Percentiles rank a stretch among this genome's conserved stretches.
phyloP scores from a whole-genome alignment of 2,797 vertebrate species.

The Sylvia borin region DNA sequence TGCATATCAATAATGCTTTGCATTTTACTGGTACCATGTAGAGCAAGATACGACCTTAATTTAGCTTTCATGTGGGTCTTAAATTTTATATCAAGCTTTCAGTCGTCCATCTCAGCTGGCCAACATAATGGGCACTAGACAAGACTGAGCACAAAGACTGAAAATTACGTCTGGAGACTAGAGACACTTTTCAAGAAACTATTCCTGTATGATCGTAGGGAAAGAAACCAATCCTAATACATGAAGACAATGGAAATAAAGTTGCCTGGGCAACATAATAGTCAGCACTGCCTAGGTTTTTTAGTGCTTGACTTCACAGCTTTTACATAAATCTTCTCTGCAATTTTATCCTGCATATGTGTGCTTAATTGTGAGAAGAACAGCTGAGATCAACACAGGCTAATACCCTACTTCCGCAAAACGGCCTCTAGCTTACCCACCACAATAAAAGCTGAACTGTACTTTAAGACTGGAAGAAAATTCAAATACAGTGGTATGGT shows the following conservation, averaged over 20 bases:
- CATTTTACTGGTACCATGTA: neutral
- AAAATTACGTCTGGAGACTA: neutral
- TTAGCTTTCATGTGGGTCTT: neutral
- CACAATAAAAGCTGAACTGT: neutral
- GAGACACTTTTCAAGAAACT: neutral
- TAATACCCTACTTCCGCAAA: neutral
- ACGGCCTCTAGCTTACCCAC: neutral
- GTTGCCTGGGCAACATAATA: neutral
- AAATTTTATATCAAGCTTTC: neutral
- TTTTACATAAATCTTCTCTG: neutral
- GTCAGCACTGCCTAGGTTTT: neutral
- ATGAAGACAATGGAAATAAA: neutral
- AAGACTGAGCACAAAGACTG: neutral
- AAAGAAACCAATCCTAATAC: neutral
- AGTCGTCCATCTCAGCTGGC: neutral
- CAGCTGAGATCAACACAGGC: neutral
- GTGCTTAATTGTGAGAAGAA: neutral
- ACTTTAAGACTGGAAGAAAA: neutral
- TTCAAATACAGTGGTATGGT: neutral
- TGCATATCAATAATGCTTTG: neutral
- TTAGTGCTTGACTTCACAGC: neutral
- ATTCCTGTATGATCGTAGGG: neutral
- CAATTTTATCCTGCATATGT: neutral
- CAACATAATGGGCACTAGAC: neutral
- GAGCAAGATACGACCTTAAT: neutral